These are phyloP conservation scores for Berghia stephanieae DNA, from an alignment of 1,140 invertebrate species.

Conservation along the genomic window DNA sequence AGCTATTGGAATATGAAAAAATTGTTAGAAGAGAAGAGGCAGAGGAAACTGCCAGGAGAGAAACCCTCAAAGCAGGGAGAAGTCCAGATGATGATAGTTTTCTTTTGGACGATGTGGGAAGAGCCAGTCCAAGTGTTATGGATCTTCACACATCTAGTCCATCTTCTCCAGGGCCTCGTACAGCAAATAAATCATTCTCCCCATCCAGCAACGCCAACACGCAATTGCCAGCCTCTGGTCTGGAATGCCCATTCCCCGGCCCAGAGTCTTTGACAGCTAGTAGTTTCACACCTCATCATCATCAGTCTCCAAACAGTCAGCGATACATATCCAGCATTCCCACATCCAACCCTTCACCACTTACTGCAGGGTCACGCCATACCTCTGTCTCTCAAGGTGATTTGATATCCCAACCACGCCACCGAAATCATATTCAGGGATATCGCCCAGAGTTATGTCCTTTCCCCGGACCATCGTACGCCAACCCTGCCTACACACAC, in stretches of 20 bases:
- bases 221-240: neutral
- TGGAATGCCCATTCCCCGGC: constrained; percentile 16
- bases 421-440: neutral
- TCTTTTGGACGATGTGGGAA: neutral
- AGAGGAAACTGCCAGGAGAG: constrained; percentile 12
- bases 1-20: constrained; percentile 73
- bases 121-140: constrained; percentile 42
- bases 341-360: too few relatives aligned
- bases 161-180: constrained; percentile 46
- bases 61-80: neutral
- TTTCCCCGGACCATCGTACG: constrained; percentile 4
- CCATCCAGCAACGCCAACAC: neutral
- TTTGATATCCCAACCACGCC: too few relatives aligned
- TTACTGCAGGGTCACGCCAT: too few relatives aligned
- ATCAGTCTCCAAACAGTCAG: too few relatives aligned
- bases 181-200: constrained; percentile 21
- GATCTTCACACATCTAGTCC: constrained; percentile 52
- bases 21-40: constrained; percentile 48
- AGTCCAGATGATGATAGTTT: neutral
- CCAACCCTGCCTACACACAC: too few relatives aligned
- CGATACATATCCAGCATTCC: too few relatives aligned
- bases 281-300: too few relatives aligned
- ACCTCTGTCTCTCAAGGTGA: too few relatives aligned
- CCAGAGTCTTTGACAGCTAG: too few relatives aligned
- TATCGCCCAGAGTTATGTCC: neutral